Base-by-base conservation (phyloP, 2,113 vertebrate genomes). In the Cyprinodon tularosa region DNA sequence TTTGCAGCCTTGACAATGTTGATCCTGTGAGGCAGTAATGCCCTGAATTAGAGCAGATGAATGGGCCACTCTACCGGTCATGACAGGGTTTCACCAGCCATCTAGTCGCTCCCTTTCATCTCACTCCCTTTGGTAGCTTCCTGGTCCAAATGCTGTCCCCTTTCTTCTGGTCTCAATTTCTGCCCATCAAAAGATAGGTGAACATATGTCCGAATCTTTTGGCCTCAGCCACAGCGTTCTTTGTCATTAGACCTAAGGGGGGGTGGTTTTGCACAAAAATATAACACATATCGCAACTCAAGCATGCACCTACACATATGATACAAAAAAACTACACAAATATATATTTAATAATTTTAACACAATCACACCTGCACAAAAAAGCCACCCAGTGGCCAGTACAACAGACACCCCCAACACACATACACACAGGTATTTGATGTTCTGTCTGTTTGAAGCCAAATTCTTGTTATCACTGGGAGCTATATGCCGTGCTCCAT, bases 131-230 rank as follows among this genome's bases (percentile, higher is more conserved):
- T 93, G 91, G 93, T 94, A 94, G 94, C 95, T 96, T 90, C 83
- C 93, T 91, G 91, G 87, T 94, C 92, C 93, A 95, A 90, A 92
- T 93, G 89, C 87, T 93, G 91, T 90, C 90, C 88, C 84, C 91
- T 94, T 94, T 96, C 94, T 94, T 90, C 91, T 96, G 92, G 92
- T 96, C 94, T 94, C 96, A 96, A 96, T 97, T 96, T 96, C 94
- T 93, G 94, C 82, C 95, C 96, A 97, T 99, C 98, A 99, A 99
- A 99, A 96, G 95, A 83, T 92, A 96, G 92, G 92, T 96, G 95
- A 96, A 96, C 96, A 95, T 95, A 95, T 95, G 94, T 96, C 93
- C 92, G 91, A 86, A 88, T 92, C 74, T 80, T 72, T 80, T 85
- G 84, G 89, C 90, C 91, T 71, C 83, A 66, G 81, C 78, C 79